Evolutionary conservation across 1,140 invertebrate genomes (phyloP), one percentile per base, ranked within the genome.

Genomic region (Vollenhovia emeryi): DNA sequence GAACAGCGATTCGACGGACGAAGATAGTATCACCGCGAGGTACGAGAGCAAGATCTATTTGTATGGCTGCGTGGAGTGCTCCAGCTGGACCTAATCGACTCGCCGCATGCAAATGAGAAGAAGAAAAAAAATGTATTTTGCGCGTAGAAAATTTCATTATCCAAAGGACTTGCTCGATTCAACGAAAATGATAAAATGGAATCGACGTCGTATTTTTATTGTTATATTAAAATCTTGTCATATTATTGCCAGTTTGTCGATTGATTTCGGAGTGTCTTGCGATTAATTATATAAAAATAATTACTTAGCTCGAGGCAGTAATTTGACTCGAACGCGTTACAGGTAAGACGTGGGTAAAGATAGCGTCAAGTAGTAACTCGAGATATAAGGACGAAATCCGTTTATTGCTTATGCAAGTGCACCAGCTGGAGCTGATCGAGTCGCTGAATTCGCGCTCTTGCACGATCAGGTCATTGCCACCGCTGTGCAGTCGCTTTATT

Each of bases 401-500:
- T 89, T 89, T 88, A 73, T 78, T 62, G 84, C 27, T 43, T 48
- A 69, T 36, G 48, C 50, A 33, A 21, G 21, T 59, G 68, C 69
- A 69, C 43, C 87, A 89, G 84, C 87, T 89, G 88, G 40, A 69
- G 59, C 64, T 52, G 48, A 89, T 89, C 84, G 79, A 33, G 59
- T 62, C 50, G 55, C 45, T 43, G 36, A 30, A 62, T 69, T 60
- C n/a, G 27, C 27, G 43, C 36, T 59, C 45, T 76, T 55, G 11
- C 30, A 75, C 64, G 13, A 43, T 9, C 84, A 45, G 87, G 87
- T 89, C 84, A 88, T 88, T 89, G 84, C 87, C 88, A 79, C 48
- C 57, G n/a, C 45, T 36, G 8, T 62, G 43, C 40, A 60, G 55
- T 52, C 62, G 57, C 30, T 75, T 82, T 68, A 83, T 86, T 80